Percentiles rank a stretch among this genome's conserved stretches.
phyloP scores from a whole-genome alignment of 2,888 invertebrate species.

The Pimpla rufipes region DNA sequence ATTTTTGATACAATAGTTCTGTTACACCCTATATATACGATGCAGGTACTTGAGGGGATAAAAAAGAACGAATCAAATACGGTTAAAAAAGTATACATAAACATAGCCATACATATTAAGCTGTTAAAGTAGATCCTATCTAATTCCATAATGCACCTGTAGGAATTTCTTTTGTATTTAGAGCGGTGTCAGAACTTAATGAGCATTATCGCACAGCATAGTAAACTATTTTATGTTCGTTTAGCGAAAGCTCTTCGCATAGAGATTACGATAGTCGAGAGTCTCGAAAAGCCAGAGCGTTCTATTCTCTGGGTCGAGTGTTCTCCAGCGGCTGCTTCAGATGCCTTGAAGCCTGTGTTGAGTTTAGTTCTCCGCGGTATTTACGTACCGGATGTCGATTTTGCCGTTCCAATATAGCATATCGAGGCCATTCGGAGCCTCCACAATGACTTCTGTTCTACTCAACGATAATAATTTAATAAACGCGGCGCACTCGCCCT shows the following conservation, averaged over 20 bases:
- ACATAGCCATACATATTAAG: background rate
- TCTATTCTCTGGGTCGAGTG: conserved; percentile 42
- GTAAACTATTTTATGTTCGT: conserved; percentile 21
- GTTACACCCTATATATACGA: no score
- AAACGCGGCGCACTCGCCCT: background rate
- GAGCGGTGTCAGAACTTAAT: background rate
- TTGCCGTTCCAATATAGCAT: conserved; percentile 6
- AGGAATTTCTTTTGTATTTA: background rate
- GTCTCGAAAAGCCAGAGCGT: conserved; percentile 30
- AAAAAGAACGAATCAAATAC: no score
- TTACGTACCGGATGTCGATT: conserved; percentile 48
- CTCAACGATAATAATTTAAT: conserved; percentile 24
- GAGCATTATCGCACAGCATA: background rate
- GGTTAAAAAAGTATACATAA: no score
- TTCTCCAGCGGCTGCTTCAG: conserved; percentile 16
- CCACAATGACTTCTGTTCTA: conserved; percentile 7
- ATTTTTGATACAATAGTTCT: no score
- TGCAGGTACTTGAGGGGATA: no score
- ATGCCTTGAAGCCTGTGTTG: conserved; percentile 23
- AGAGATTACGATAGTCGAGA: conserved; percentile 29
- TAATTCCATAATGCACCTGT: background rate
- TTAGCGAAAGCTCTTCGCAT: conserved; percentile 26
- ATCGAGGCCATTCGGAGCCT: conserved; percentile 10
- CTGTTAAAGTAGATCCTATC: background rate
- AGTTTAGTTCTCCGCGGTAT: conserved; percentile 29